Base-by-base conservation (phyloP, 2,797 vertebrate species). In the Garrulus glandarius region DNA sequence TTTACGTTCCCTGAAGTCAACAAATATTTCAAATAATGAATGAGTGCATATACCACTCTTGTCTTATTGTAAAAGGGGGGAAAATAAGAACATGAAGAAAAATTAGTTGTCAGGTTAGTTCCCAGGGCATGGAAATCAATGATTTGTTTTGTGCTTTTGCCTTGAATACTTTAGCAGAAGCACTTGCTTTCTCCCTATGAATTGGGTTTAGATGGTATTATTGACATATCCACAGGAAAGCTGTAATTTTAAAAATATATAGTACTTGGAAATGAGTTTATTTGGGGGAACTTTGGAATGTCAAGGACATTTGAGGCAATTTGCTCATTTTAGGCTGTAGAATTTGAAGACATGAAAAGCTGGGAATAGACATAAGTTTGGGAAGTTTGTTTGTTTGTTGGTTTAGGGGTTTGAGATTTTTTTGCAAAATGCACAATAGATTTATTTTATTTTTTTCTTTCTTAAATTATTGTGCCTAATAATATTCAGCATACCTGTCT, bases 1-100 rank as follows among this genome's bases (percentile, higher is more conserved):
- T 93, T 89, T 90, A 76, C 30, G 34, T 56, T 88, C 61, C 80
- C 43, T 86, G 39, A 82, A 95, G 74, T 87, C 69, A 95, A 88
- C 69, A 94, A 92, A 92, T 94, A 92, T 90, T 93, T 96, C 72
- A 92, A 84, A 81, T 76, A 93, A 93, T 43, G 79, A 88, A 88
- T 69, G 55, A 94, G 20, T 82, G 61, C 37, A 50, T 84, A 88
- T 90, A 92, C 87, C 30, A 37, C 50, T 55, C 53, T 80, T 75
- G 21, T 72, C 47, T 90, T 44, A 39, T 30, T 86, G 79, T 27
- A 37, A 87, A 80, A 26, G 3, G 7, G 22, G 13, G 8, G 1
- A 13, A 85, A 93, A 90, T 71, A 90, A 49, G 72, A 78, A 81
- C 47, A 81, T 15, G 36, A 92, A 88, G 93, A 96, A 95, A 93